phyloP scores from a whole-genome alignment of 2,797 vertebrate genomes.

The Lagorchestes hirsutus region DNA sequence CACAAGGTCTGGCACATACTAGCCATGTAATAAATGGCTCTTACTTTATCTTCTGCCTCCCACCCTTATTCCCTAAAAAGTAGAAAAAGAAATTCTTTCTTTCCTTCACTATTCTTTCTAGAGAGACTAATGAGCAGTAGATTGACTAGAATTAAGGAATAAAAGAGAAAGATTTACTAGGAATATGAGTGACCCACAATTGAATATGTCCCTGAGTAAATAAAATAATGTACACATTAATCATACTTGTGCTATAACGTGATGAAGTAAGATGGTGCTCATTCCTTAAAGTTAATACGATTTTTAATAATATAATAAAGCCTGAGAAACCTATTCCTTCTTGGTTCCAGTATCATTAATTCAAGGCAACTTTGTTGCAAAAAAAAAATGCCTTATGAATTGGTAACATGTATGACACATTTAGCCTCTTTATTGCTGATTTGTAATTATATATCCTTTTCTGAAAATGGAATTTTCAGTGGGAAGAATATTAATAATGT shows the following conservation, averaged over 20 bases:
- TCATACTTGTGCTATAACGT: not conserved
- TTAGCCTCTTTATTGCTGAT: not conserved
- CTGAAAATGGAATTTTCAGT: conserved; percentile 42
- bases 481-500: conserved; percentile 2
- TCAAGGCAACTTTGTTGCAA: not conserved
- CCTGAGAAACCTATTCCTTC: not conserved
- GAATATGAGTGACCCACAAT: not conserved
- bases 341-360: not conserved
- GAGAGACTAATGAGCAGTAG: not conserved
- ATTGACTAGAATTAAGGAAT: not conserved
- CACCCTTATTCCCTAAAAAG: not conserved
- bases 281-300: not conserved
- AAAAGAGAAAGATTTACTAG: not conserved
- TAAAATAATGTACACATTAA: not conserved
- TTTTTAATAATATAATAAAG: not conserved
- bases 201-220: not conserved
- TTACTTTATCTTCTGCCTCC: not conserved
- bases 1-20: not conserved
- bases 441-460: conserved; percentile 14
- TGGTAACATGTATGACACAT: not conserved
- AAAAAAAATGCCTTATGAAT: conserved; percentile 33
- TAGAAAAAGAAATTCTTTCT: not conserved
- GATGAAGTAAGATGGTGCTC: not conserved
- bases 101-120: not conserved
- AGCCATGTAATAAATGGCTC: not conserved